Conservation (phyloP, 1,140 invertebrate genomes). For the Zaprionus tsacasi region DNA sequence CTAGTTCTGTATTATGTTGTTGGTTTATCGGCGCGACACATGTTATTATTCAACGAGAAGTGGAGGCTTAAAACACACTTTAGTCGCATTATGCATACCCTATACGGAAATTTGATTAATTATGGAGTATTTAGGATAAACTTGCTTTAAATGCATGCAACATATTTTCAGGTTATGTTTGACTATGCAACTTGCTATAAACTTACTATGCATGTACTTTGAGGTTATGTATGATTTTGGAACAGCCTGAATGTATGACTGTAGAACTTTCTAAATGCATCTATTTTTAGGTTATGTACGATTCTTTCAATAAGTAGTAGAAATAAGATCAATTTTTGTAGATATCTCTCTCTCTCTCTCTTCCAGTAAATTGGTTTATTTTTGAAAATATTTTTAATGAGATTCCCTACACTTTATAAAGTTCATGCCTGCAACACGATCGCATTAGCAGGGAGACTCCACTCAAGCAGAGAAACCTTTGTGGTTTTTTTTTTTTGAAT, state of each 20-base stretch:
- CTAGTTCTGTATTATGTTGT: background rate
- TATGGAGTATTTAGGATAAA: no score
- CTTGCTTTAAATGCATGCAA: no score
- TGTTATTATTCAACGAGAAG: slow-evolving; percentile 10
- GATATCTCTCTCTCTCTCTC: no score
- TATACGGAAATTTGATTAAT: background rate
- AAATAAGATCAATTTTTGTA: background rate
- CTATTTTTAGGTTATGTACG: no score
- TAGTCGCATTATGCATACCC: slow-evolving; percentile 2
- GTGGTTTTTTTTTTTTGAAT: slow-evolving; percentile 6
- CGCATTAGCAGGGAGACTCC: background rate
- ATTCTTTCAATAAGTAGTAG: no score
- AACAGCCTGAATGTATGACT: no score
- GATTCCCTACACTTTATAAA: background rate
- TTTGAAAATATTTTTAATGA: background rate
- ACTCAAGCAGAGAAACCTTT: slow-evolving; percentile 5
- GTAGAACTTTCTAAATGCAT: no score
- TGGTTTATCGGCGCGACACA: slow-evolving; percentile 16
- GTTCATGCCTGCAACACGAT: background rate
- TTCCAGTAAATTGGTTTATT: no score
- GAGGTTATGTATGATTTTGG: no score
- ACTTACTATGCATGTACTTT: no score
- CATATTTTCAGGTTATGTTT: no score
- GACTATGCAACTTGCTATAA: no score
- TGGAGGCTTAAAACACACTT: background rate